Conservation (phyloP, 92 coral and sea anemone genomes). For the Umimayanthus kanabou region DNA sequence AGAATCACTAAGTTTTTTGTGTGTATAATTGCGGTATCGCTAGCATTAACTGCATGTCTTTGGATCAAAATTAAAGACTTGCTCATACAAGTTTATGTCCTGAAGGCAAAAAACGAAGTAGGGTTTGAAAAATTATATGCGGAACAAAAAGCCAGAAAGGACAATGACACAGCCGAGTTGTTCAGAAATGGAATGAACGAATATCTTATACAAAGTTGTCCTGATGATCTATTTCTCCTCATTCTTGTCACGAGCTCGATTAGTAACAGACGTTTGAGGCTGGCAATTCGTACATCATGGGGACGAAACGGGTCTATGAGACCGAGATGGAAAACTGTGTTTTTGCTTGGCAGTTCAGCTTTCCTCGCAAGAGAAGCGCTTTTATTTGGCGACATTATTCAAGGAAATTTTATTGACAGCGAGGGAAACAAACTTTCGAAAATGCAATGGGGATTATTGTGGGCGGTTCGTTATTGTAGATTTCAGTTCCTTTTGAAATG, state of each 20-base stretch:
- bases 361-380: slow-evolving; percentile 38
- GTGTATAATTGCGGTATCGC: background rate
- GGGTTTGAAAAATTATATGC: background rate
- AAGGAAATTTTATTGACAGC: slow-evolving; percentile 40
- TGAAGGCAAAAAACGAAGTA: background rate
- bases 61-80: background rate
- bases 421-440: slow-evolving; percentile 49
- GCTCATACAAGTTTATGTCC: background rate
- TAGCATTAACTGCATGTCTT: background rate
- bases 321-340: slow-evolving; percentile 53
- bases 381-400: slow-evolving; percentile 57
- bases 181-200: background rate
- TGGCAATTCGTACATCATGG: slow-evolving; percentile 52
- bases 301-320: slow-evolving; percentile 46
- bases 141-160: background rate
- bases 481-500: slow-evolving; percentile 36
- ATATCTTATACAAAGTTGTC: background rate
- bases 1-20: background rate
- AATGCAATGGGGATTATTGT: slow-evolving; percentile 47
- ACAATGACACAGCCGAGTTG: background rate
- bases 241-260: slow-evolving; percentile 51
- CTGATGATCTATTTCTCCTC: slow-evolving; percentile 21
- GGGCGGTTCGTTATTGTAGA: slow-evolving; percentile 50
- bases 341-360: slow-evolving; percentile 40
- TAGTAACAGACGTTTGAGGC: slow-evolving; percentile 20